A percentile compares a stretch with the other conserved stretches of the same genome.
Evolutionary conservation across 1,140 invertebrate genomes (phyloP).

Genomic region (Manduca sexta): DNA sequence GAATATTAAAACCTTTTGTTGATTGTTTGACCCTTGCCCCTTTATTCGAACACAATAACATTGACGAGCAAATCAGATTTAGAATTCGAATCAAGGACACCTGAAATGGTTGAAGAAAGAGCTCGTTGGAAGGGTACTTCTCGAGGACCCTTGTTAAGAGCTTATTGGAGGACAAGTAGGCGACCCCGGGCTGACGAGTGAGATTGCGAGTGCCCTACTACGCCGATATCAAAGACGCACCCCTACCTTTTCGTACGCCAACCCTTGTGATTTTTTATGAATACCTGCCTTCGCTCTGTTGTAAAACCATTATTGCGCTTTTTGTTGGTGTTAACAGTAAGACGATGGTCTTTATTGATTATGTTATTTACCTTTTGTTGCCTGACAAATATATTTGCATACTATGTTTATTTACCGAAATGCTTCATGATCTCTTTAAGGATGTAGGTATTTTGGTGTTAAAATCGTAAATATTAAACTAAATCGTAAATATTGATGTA

Average conservation of each 20-base stretch:
- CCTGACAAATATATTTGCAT: too few species aligned
- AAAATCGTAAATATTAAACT: too few species aligned
- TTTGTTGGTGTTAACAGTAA: constrained; percentile 18
- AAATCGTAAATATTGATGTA: too few species aligned
- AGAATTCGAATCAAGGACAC: constrained; percentile 60
- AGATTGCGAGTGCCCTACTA: constrained; percentile 43
- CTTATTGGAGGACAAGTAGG: constrained; percentile 59
- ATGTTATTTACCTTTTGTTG: not conserved
- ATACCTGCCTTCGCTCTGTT: constrained; percentile 32
- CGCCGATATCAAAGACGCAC: constrained; percentile 43
- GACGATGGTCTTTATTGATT: not conserved
- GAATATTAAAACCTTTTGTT: constrained; percentile 50
- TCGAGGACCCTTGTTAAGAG: constrained; percentile 55
- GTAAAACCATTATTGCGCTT: constrained; percentile 31
- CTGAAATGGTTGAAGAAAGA: constrained; percentile 51
- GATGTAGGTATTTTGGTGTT: too few species aligned
- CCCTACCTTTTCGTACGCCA: constrained; percentile 52
- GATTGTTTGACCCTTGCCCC: constrained; percentile 38
- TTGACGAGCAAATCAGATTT: constrained; percentile 62
- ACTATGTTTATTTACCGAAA: too few species aligned
- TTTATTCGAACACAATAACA: constrained; percentile 46
- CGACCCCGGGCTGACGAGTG: constrained; percentile 18
- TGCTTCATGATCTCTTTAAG: too few species aligned
- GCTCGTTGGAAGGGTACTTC: constrained; percentile 50
- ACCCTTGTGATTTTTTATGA: constrained; percentile 36